Evolutionary conservation across 2,888 invertebrate species (phyloP).

Genomic region (Hyposoter didymator): DNA sequence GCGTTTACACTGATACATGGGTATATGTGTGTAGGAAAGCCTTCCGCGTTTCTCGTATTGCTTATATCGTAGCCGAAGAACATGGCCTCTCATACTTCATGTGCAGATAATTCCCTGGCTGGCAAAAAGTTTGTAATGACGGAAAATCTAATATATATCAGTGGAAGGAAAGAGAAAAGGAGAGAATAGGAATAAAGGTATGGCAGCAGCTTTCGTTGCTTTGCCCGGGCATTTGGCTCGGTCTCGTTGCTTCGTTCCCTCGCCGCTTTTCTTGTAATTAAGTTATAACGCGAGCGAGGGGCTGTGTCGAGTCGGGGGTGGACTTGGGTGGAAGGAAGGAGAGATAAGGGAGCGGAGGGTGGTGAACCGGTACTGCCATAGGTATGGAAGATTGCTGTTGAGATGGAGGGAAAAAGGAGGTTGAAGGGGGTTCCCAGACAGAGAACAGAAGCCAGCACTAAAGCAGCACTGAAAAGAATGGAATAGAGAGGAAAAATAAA

Average conservation of each 20-base stretch:
- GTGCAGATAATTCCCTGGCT: slow-evolving; percentile 66
- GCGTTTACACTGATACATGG: neutral
- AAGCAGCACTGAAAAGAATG: slow-evolving; percentile 32
- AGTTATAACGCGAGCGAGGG: slow-evolving; percentile 78
- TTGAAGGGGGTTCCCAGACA: slow-evolving; percentile 48
- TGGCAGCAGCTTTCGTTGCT: slow-evolving; percentile 61
- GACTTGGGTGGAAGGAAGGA: neutral
- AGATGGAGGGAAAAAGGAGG: slow-evolving; percentile 65
- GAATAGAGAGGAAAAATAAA: slow-evolving; percentile 45
- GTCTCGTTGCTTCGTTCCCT: slow-evolving; percentile 66
- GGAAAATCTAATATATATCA: slow-evolving; percentile 82
- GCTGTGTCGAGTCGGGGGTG: slow-evolving; percentile 17
- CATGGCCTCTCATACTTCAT: slow-evolving; percentile 53
- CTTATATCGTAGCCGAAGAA: slow-evolving; percentile 11
- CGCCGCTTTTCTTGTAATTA: slow-evolving; percentile 83
- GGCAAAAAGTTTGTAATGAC: slow-evolving; percentile 81
- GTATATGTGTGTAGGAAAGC: neutral
- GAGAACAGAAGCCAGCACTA: slow-evolving; percentile 47
- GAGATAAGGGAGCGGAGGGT: slow-evolving; percentile 28
- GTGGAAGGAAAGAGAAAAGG: slow-evolving; percentile 27
- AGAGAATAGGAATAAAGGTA: slow-evolving; percentile 25
- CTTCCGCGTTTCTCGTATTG: slow-evolving; percentile 40
- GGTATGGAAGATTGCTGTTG: slow-evolving; percentile 29
- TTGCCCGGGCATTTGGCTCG: slow-evolving; percentile 59
- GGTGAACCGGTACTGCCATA: slow-evolving; percentile 4